Base-by-base conservation (phyloP, 1,140 invertebrate genomes). In the Drosophila setifemur region DNA sequence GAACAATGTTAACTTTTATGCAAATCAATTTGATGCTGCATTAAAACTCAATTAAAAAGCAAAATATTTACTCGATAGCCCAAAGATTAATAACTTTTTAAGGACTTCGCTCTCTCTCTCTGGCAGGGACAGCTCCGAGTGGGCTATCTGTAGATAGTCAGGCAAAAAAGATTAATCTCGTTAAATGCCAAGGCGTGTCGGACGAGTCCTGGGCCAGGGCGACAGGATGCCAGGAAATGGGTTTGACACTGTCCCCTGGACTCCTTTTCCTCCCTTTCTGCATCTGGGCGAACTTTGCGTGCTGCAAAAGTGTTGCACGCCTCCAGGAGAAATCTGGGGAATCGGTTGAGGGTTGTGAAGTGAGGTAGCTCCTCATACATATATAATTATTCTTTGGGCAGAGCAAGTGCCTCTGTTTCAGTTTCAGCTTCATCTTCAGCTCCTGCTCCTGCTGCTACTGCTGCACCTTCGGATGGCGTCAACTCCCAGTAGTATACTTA, bases 401-500 rank as follows among this genome's bases (percentile, higher is more conserved):
- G 28, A 39, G 8, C 53, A 31, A 29, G 28, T 11, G 12, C 47
- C 54, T 7, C 43, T 33, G 49, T 33, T 31, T 4, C 11, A 1
- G 44, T 53, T 54, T 42, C 19, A 53, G 14, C 29, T 33, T n/a
- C n/a, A n/a, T n/a, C n/a, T n/a, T 33, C 9, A 33, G 45, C 71
- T 55, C 39, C 25, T 57, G 21, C 18, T 31, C n/a, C 14, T 21
- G 16, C 21, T n/a, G 8, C 55, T 45, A 33, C 52, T 23, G 14
- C 21, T 3, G 31, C 72, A n/a, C n/a, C n/a, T 47, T 61, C 16
- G 42, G 55, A 45, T 52, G 33, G 53, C 61, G 45, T 68, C 63
- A 83, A 67, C 69, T 85, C 78, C 78, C 78, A 78, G 73, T 55
- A 73, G 78, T 85, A 77, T 85, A 83, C 79, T 83, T 83, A 83